Base-by-base conservation (phyloP, 2,113 vertebrate species). In the Plectropomus leopardus region DNA sequence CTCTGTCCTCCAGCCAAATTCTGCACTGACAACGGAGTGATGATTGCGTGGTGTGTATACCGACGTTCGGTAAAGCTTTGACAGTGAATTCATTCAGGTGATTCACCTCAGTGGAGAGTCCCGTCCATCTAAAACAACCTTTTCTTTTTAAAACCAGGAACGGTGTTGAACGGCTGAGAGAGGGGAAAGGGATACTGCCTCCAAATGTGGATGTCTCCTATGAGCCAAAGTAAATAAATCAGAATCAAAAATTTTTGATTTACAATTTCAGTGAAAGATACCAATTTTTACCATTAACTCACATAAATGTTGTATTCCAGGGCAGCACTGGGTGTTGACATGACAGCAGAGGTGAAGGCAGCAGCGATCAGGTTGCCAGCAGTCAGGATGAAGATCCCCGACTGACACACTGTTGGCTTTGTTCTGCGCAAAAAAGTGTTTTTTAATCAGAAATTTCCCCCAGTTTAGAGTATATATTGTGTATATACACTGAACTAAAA, bases 11-110 rank as follows among this genome's bases (percentile, higher is more conserved):
- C 98, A 2, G 92, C 96, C 13, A 92, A 94, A 54, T 94, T 98
- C 15, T 99, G 98, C 93, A 98, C 97, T 1, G 98, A 99, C 87
- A 99, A 99, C 0, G 98, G 98, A 15, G 88, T 97, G 65, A 99
- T 99, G 98, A 96, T 99, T 61, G 98, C 98, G 13, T 99, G 98
- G 98, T 99, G 90, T 76, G 94, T 73, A 32, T 24, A 16, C 7
- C 8, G n/a, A 47, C 15, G 1, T 13, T 58, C 32, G 21, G 26
- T 4, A 30, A 36, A 55, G 4, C 21, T 47, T 58, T 30, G 15
- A 36, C 32, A 21, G 7, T 32, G n/a, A 24, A 15, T 60, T 0
- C 0, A 5, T 23, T 47, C 5, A 0, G 26, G 24, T 30, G 45
- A 23, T 23, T 30, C 9, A 13, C 13, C 17, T 6, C 17, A 23